Base-by-base conservation (phyloP, 2,888 invertebrate genomes). In the Nemotelus nigrinus region DNA sequence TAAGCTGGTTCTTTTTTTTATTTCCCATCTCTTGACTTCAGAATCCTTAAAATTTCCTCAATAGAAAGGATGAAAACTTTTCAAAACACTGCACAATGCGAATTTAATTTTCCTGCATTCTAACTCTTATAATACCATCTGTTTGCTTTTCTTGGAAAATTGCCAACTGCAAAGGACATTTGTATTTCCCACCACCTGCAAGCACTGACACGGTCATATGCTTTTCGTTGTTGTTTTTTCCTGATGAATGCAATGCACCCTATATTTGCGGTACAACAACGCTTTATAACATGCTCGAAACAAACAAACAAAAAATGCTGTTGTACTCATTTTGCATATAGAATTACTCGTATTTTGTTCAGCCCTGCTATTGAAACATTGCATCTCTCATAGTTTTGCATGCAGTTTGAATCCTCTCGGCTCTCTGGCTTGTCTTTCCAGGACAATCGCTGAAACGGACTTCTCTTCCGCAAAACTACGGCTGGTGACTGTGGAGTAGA, bases 291-390 rank as follows among this genome's bases (percentile, higher is more conserved):
- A 25, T 25, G 25, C 25, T 25, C 25, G 57, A 3, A 57, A 2
- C 10, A 57, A 25, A 39, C 7, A 63, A 63, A 63, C 7, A 43
- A 39, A 65, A 45, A 45, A 65, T n/a, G 3, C 10, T 10, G 47
- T 45, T 65, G 45, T 47, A 65, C 65, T 45, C 47, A 43, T 10
- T 65, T 65, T 65, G 65, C 65, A 65, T 65, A 65, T n/a, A 47
- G 47, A 65, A 10, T 45, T 7, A n/a, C n/a, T 45, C 10, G 45
- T 3, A 7, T 43, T 47, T 45, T 65, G 4, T n/a, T 65, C n/a
- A n/a, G 44, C 44, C n/a, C 8, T 45, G 65, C 45, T n/a, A 8
- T 4, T 63, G 10, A 45, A 47, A 65, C 10, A 8, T 45, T 47
- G 8, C 65, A 45, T 65, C 39, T 25, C 3, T 8, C 7, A 3